Evolutionary conservation across 53 echinoderm and acorn worm species (phyloP).

Genomic region (Pentamera pediparva): DNA sequence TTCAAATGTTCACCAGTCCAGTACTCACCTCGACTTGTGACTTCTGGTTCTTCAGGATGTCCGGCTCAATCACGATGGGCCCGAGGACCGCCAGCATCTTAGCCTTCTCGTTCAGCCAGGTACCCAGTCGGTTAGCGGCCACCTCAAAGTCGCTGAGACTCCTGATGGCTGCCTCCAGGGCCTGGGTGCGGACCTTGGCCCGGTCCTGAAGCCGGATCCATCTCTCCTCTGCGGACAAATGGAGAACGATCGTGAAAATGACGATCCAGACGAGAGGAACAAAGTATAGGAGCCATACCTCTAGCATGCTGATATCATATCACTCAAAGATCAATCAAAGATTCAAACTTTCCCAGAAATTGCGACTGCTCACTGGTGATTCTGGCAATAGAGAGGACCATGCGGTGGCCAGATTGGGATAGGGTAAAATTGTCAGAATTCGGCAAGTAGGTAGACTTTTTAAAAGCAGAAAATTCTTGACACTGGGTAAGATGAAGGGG

Average conservation of each 20-base stretch:
- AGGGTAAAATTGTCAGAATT: too few species aligned
- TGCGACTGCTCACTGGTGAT: too few species aligned
- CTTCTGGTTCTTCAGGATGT: constrained; percentile 89
- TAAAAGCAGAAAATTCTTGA: background rate
- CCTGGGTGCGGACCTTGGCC: constrained; percentile 85
- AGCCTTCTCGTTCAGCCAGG: constrained; percentile 97
- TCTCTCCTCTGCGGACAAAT: constrained; percentile 78
- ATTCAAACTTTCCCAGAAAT: too few species aligned
- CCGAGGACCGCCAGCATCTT: constrained; percentile 94
- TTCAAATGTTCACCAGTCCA: background rate
- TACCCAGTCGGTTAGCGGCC: constrained; percentile 84
- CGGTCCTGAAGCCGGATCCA: constrained; percentile 95
- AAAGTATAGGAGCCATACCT: constrained; percentile 37
- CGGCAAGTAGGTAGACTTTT: background rate
- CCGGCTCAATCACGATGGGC: constrained; percentile 87
- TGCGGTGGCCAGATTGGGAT: too few species aligned
- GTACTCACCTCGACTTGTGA: constrained; percentile 87
- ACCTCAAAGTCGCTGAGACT: constrained; percentile 91
- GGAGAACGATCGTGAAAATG: constrained; percentile 17
- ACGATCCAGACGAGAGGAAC: constrained; percentile 23
- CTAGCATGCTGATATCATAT: background rate
- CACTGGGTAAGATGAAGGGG: background rate
- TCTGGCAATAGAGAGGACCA: too few species aligned
- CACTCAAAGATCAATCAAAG: background rate
- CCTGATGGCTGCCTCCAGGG: constrained; percentile 85